Conservation (phyloP, 2,797 vertebrate genomes). For the Cyclopterus lumpus region DNA sequence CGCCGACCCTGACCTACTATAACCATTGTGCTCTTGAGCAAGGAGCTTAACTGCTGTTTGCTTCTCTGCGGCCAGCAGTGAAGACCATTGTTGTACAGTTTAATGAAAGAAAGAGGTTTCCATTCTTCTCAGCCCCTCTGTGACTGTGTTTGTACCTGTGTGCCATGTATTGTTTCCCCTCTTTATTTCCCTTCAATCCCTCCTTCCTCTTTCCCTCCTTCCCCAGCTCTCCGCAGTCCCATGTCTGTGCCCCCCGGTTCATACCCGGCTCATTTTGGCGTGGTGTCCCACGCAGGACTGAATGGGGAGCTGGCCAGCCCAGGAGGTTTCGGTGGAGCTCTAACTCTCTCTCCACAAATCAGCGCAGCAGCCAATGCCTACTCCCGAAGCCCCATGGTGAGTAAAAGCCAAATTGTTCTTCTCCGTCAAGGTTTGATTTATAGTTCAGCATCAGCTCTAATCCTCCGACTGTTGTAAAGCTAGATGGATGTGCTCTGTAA, state of each 20-base stretch:
- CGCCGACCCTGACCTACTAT: not conserved
- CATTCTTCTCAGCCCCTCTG: conserved; percentile 50
- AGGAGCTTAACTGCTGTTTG: not conserved
- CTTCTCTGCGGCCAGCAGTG: not conserved
- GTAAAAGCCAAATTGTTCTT: conserved; percentile 48
- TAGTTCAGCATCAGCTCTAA: conserved; percentile 23
- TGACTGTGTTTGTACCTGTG: conserved; percentile 47
- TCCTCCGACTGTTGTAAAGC: conserved; percentile 36
- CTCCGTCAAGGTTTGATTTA: conserved; percentile 58
- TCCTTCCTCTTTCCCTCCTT: conserved; percentile 46
- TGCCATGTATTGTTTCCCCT: conserved; percentile 27
- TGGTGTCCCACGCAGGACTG: conserved; percentile 89
- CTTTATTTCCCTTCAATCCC: conserved; percentile 52
- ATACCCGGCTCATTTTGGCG: conserved; percentile 87
- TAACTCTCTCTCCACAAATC: conserved; percentile 90
- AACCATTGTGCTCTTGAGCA: conserved; percentile 1
- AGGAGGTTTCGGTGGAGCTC: conserved; percentile 87
- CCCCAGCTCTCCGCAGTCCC: conserved; percentile 89
- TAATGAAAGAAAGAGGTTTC: conserved; percentile 6
- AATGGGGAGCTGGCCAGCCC: conserved; percentile 88
- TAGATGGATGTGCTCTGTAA: conserved; percentile 21
- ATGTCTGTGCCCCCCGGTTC: conserved; percentile 87
- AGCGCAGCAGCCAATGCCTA: conserved; percentile 85
- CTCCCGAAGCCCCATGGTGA: conserved; percentile 89
- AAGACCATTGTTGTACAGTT: conserved; percentile 3